Conservation (phyloP, 1,140 invertebrate genomes). For the Drosophila subpulchrella region DNA sequence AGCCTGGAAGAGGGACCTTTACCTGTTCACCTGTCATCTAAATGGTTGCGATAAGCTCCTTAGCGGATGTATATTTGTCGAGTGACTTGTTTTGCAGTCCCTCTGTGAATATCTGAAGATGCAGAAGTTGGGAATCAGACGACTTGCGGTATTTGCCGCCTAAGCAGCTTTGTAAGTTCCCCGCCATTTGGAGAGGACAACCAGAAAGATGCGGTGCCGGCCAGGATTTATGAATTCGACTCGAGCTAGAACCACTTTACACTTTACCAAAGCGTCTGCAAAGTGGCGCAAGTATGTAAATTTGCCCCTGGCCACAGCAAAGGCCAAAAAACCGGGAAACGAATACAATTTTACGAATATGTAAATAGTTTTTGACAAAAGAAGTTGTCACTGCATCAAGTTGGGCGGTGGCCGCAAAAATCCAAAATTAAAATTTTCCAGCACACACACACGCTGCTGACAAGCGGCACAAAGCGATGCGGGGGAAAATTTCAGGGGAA, state of each 20-base stretch:
- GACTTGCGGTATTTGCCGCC: constrained; percentile 46
- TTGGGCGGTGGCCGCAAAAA: constrained; percentile 52
- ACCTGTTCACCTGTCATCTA: constrained; percentile 15
- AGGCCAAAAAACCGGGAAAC: constrained; percentile 22
- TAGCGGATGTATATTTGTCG: constrained; percentile 50
- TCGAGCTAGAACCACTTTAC: constrained; percentile 23
- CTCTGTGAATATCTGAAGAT: constrained; percentile 46
- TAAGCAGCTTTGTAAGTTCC: constrained; percentile 60
- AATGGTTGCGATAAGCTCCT: constrained; percentile 37
- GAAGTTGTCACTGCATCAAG: constrained; percentile 67
- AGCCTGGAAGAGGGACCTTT: neutral
- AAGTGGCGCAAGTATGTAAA: constrained; percentile 46
- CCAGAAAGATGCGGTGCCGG: neutral
- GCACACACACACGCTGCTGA: constrained; percentile 41
- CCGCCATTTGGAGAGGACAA: neutral
- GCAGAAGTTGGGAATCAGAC: constrained; percentile 47
- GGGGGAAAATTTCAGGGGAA: neutral
- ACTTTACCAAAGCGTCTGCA: constrained; percentile 21
- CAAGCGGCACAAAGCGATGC: constrained; percentile 23
- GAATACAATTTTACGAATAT: constrained; percentile 69
- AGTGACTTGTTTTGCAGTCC: constrained; percentile 68
- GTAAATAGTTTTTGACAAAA: constrained; percentile 74
- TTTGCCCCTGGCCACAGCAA: constrained; percentile 32
- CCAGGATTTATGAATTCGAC: constrained; percentile 61
- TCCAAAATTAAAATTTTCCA: constrained; percentile 72